Conservation (phyloP, 2,888 invertebrate species). For the Cyaniris semiargus region DNA sequence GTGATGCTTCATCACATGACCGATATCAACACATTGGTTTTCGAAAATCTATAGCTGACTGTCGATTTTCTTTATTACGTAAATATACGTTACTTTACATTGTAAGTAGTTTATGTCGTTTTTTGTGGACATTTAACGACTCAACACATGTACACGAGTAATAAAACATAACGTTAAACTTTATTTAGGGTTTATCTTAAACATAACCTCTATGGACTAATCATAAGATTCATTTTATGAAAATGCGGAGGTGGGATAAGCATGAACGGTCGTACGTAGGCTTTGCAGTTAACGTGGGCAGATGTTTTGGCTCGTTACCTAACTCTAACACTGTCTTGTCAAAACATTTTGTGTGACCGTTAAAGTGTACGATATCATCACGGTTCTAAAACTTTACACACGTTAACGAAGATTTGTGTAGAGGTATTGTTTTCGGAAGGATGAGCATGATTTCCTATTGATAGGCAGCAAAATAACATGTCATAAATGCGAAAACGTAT, state of each 20-base stretch:
- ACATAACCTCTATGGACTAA: not conserved
- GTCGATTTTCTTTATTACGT: not conserved
- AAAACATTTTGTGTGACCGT: slow-evolving; percentile 10
- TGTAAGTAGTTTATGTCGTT: slow-evolving; percentile 3
- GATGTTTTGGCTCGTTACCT: slow-evolving; percentile 4
- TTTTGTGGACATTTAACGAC: slow-evolving; percentile 23
- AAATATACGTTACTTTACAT: slow-evolving; percentile 10
- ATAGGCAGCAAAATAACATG: too few species aligned
- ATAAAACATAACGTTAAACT: slow-evolving; percentile 14
- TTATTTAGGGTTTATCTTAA: not conserved
- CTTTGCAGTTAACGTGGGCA: slow-evolving; percentile 10
- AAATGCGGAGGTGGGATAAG: not conserved
- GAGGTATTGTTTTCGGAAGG: too few species aligned
- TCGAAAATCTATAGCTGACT: not conserved
- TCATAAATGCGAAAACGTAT: too few species aligned
- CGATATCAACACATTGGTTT: not conserved
- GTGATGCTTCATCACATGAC: not conserved
- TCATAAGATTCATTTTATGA: not conserved
- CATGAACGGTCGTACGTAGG: not conserved
- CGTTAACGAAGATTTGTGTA: too few species aligned
- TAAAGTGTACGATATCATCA: not conserved
- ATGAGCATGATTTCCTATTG: too few species aligned
- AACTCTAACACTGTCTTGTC: slow-evolving; percentile 21
- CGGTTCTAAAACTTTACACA: too few species aligned
- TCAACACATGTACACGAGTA: slow-evolving; percentile 9